Evolutionary conservation across 2,888 invertebrate species (phyloP), one percentile per base, ranked within the genome.

Genomic region (Oscheius sp.): DNA sequence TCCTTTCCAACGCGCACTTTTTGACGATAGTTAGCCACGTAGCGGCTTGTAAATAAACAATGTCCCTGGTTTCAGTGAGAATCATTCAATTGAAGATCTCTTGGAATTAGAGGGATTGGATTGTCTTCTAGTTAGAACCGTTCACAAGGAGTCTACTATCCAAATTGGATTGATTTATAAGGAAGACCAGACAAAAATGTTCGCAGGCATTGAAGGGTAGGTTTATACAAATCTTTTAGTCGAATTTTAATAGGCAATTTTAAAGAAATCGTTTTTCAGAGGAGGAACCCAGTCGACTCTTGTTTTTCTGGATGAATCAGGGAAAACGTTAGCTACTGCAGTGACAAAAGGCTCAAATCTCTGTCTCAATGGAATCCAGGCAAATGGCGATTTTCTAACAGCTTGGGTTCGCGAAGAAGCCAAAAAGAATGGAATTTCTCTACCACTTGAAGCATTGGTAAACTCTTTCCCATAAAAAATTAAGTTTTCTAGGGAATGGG

Each of bases 141-240:
- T 72, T 45, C 48, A 78, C 37, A 68, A 64, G 10, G 70, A 69
- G 17, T 46, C 52, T 34, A 61, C 70, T 10, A 55, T 73, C 15
- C 65, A 74, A 69, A 48, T 74, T 42, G 71, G 70, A 27, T n/a
- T 69, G 8, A 72, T 74, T 37, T 74, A 70, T 39, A 68, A 52
- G 23, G 48, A 39, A 17, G 58, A 53, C 39, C 17, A 29, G 69
- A 33, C 34, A 23, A 55, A 34, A 15, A 58, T 78, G 20, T 82
- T 75, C 50, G 81, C 75, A 23, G 84, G 84, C 46, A 76, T 84
- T 66, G 84, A 84, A 57, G 84, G 83, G 83, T 79, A n/a, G 5
- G 50, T 50, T 45, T 50, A 20, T 50, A 5, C 33, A 42, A 17
- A 39, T 17, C 17, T 63, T 34, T 42, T n/a, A n/a, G n/a, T n/a